Conservation (phyloP, 2,797 vertebrate genomes). For the Sternarchorhynchus goeldii region DNA sequence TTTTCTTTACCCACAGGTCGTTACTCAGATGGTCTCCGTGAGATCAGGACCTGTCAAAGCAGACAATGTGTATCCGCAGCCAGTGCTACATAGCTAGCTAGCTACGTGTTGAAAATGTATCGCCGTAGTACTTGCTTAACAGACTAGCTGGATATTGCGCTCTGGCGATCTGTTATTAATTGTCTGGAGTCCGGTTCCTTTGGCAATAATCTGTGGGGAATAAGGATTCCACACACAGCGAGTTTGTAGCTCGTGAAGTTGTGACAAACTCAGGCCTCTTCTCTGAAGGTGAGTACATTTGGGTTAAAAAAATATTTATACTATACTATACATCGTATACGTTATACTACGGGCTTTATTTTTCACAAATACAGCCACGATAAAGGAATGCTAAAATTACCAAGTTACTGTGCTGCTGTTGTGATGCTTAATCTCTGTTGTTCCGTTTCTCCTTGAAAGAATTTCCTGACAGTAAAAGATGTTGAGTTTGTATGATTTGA, state of each 20-base stretch:
- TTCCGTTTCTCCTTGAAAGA: too few species aligned
- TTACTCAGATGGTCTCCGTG: conserved; percentile 32
- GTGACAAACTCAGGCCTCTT: background rate
- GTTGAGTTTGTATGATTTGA: too few species aligned
- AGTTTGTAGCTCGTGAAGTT: conserved; percentile 23
- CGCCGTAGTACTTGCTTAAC: conserved; percentile 52
- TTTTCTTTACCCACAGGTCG: conserved; percentile 12
- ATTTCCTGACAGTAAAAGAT: too few species aligned
- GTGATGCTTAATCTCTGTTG: too few species aligned
- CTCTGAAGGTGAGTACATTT: conserved; percentile 23
- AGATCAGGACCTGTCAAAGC: conserved; percentile 1
- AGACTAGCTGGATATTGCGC: conserved; percentile 36
- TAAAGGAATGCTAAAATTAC: too few species aligned
- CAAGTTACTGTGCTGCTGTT: too few species aligned
- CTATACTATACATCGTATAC: too few species aligned
- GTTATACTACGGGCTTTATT: too few species aligned
- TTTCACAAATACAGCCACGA: too few species aligned
- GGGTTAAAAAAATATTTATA: background rate
- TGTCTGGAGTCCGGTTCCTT: conserved; percentile 8
- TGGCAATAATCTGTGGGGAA: conserved; percentile 22
- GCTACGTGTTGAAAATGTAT: background rate
- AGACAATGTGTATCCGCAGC: background rate
- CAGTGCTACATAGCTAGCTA: background rate
- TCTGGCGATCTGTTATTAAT: conserved; percentile 11
- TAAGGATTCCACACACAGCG: background rate